These are phyloP conservation scores for Puma concolor DNA, from an alignment of 2,113 vertebrate species.

Conservation along the genomic window DNA sequence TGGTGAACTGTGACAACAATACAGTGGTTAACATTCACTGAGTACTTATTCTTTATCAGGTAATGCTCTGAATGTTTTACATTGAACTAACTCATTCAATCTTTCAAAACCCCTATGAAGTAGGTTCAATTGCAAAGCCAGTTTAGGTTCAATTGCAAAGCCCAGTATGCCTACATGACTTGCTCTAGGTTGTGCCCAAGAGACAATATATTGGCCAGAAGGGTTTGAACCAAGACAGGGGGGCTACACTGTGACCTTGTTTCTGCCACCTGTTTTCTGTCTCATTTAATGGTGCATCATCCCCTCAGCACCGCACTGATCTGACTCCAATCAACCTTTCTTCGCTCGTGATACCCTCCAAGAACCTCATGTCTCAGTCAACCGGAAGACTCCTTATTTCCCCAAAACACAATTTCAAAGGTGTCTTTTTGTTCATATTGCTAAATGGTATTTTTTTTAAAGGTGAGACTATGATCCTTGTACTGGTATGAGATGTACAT, in stretches of 20 bases:
- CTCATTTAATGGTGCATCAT: background rate
- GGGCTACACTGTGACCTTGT: background rate
- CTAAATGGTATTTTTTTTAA: background rate
- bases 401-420: background rate
- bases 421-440: background rate
- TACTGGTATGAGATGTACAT: background rate
- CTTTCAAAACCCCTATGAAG: background rate
- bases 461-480: background rate
- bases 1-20: background rate
- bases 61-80: background rate
- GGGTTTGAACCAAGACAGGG: background rate
- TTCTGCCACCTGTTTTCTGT: background rate
- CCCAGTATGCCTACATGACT: background rate
- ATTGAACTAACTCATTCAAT: background rate
- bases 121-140: background rate
- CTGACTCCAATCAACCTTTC: background rate
- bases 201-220: background rate
- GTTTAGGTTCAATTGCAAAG: background rate
- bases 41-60: background rate
- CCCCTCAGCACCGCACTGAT: too few relatives aligned
- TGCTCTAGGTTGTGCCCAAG: background rate
- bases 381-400: background rate
- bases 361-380: background rate
- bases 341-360: background rate
- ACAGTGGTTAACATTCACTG: background rate